Base-by-base conservation (phyloP, 2,113 vertebrate species). In the Ceratotherium simum region DNA sequence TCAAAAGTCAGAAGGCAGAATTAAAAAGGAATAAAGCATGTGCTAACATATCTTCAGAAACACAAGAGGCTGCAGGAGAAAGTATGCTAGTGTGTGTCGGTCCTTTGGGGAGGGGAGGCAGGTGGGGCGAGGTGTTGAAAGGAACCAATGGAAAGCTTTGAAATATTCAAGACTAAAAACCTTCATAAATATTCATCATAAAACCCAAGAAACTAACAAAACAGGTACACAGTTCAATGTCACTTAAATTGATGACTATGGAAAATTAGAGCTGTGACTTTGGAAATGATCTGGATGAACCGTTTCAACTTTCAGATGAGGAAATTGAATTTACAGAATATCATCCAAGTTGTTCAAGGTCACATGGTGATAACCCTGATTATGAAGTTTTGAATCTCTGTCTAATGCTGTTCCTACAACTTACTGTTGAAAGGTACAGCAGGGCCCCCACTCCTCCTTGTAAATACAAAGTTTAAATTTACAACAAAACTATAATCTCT, bases 171-270 rank as follows among this genome's bases (percentile, higher is more conserved):
- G 33, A 31, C 46, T 33, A 64, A 80, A 84, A 58, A n/a, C 58
- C 42, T 95, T 58, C 62, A 82, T 69, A 93, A 89, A 86, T 64
- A 91, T 20, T 82, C n/a, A 82, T 42, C 11, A 33, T 16, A 56
- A 76, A 88, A 72, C 46, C n/a, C 72, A 92, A 86, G 83, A 88
- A 88, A 69, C n/a, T 29, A 92, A 58, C 33, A 89, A 64, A 96
- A 78, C 9, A 93, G 31, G 62, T 36, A 79, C 21, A 82, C 23
- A n/a, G 67, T 17, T 90, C 73, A n/a, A 62, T 29, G 51, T 42
- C 69, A 83, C 39, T 81, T 60, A 95, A 89, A 75, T 2, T 8
- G 78, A 86, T 42, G 51, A 80, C 6, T 33, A 13, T 33, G 60
- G 67, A 78, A 95, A 92, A 92, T 51, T 67, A 33, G 67, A 97